phyloP scores from a whole-genome alignment of 2,797 vertebrate species.

The Todus mexicanus region DNA sequence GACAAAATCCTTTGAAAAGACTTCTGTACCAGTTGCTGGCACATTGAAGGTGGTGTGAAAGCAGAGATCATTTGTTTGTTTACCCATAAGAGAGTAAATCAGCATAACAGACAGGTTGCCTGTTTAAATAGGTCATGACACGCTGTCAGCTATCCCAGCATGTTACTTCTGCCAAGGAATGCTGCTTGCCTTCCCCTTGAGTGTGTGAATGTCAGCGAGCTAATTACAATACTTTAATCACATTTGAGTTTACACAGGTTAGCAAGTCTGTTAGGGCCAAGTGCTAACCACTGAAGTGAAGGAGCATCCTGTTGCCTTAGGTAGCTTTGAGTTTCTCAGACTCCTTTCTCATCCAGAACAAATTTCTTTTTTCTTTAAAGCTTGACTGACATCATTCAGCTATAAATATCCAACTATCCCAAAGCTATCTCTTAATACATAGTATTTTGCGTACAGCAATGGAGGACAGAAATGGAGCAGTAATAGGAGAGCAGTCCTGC shows the following conservation, averaged over 20 bases:
- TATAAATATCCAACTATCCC: conserved; percentile 27
- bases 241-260: background rate
- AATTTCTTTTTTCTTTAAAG: background rate
- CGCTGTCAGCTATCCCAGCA: background rate
- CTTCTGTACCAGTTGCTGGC: background rate
- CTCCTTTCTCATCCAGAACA: background rate
- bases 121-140: conserved; percentile 38
- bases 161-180: conserved; percentile 12
- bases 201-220: background rate
- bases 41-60: background rate
- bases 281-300: background rate
- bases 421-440: background rate
- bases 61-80: background rate
- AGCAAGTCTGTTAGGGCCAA: conserved; percentile 6
- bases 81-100: conserved; percentile 26
- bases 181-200: background rate
- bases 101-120: background rate
- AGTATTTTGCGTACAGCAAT: background rate
- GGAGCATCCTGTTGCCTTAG: background rate
- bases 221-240: conserved; percentile 17
- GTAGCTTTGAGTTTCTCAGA: background rate
- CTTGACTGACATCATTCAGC: conserved; percentile 9
- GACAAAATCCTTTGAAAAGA: background rate
- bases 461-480: background rate
- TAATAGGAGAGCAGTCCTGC: background rate